Evolutionary conservation across 2,888 invertebrate genomes (phyloP), one percentile per base, ranked within the genome.

Genomic region (Xanthia togata): DNA sequence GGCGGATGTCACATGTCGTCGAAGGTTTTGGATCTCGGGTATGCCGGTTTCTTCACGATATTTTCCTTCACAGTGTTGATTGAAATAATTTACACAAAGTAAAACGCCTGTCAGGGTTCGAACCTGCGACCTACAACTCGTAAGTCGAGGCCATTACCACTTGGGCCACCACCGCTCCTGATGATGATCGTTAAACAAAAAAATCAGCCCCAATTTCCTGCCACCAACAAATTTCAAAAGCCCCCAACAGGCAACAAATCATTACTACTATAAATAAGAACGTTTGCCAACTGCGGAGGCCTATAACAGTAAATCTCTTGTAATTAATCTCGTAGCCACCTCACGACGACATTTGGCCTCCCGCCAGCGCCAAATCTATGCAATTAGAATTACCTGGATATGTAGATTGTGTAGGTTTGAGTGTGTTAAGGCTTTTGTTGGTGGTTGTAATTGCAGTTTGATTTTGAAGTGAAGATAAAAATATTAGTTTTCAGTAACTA

Each of bases 351-450:
- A 80, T 73, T 88, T 88, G 88, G 89, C 79, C 62, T 76, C 41
- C 38, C 26, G 88, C 88, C 88, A 88, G 83, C 70, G 47, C 65
- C 80, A 88, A 88, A 89, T 88, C 86, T 86, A 89, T 84, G 88
- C 90, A 90, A 90, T 89, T 90, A 88, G 87, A 87, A 88, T 90
- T 90, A 92, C 92, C 91, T 93, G 90, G 77, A 76, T 82, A 64
- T 50, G 72, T 82, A 77, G 77, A 83, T 73, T 63, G 82, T 64
- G 79, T 83, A 68, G 70, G 71, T 47, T 64, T 70, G 26, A 35
- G 55, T 83, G 57, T 67, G 83, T 59, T 23, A n/a, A 38, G 12
- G 57, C 26, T 47, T 71, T 64, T 55, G 47, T 35, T 41, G 38
- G 55, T n/a, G 62, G 47, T 23, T 68, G 47, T n/a, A n/a, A n/a